Percentiles rank a stretch among this genome's conserved stretches.
Evolutionary conservation across 2,888 invertebrate genomes (phyloP).

Genomic region (Trissolcus brochymenae): DNA sequence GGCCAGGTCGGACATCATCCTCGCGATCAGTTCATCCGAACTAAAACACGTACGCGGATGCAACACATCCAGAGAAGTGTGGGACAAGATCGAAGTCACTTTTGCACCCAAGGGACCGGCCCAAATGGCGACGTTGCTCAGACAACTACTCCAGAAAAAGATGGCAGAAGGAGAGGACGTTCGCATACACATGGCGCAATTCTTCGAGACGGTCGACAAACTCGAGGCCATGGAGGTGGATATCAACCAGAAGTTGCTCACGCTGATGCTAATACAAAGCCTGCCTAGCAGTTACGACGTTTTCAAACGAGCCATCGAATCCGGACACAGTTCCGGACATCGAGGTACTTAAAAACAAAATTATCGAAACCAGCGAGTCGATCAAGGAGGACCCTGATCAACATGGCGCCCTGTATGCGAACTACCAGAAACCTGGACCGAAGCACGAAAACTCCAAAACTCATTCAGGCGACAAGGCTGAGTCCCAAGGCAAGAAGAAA

Average conservation of each 20-base stretch:
- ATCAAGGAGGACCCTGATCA: not conserved
- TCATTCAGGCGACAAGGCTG: not conserved
- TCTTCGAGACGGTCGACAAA: too few species aligned
- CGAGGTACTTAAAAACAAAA: not conserved
- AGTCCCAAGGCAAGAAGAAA: not conserved
- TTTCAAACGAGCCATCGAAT: not conserved
- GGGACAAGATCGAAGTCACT: too few species aligned
- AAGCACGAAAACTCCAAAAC: not conserved
- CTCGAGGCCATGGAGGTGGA: slow-evolving; percentile 36
- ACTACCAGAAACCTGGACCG: not conserved
- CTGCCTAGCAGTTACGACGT: not conserved
- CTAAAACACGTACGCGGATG: too few species aligned
- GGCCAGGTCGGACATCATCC: too few species aligned
- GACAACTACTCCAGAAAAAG: too few species aligned
- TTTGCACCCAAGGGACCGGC: too few species aligned
- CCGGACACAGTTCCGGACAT: not conserved
- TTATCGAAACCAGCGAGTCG: not conserved
- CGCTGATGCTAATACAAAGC: not conserved
- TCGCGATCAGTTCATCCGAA: too few species aligned
- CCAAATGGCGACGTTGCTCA: too few species aligned
- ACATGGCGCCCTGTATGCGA: not conserved
- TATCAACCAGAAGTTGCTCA: slow-evolving; percentile 57
- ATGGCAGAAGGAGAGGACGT: too few species aligned
- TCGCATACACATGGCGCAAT: too few species aligned
- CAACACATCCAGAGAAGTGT: too few species aligned